These are phyloP conservation scores for Salvelinus alpinus DNA, from an alignment of 2,113 vertebrate genomes.

Conservation along the genomic window DNA sequence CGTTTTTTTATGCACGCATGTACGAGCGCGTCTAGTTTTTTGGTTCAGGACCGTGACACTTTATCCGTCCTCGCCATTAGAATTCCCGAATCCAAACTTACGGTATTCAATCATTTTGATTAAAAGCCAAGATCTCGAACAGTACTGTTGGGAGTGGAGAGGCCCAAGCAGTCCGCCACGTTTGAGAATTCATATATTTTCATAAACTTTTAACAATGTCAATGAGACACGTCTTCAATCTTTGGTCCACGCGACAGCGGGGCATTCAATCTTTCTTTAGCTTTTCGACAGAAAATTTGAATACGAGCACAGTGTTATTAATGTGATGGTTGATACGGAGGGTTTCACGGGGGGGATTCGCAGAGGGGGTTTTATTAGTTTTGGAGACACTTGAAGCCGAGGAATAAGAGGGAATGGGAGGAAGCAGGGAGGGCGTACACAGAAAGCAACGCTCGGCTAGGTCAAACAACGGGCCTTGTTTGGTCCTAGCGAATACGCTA, in stretches of 20 bases:
- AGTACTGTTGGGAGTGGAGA: conserved; percentile 95
- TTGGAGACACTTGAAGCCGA: conserved; percentile 71
- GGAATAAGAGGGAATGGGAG: conserved; percentile 41
- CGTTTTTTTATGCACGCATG: conserved; percentile 67
- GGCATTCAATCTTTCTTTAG: conserved; percentile 99
- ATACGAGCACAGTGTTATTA: conserved; percentile 96
- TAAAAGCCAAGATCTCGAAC: conserved; percentile 98
- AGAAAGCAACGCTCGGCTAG: conserved; percentile 61
- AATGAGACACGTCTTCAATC: conserved; percentile 99
- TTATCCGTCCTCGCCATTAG: conserved; percentile 77
- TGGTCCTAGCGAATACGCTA: conserved; percentile 49
- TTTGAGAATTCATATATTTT: conserved; percentile 99
- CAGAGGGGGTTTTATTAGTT: conserved; percentile 71
- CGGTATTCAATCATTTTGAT: conserved; percentile 99
- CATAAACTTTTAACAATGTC: conserved; percentile 99
- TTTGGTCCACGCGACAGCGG: conserved; percentile 90
- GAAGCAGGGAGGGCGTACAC: background rate
- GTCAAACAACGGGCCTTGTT: conserved; percentile 61
- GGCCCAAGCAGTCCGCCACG: conserved; percentile 91
- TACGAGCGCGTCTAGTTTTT: conserved; percentile 65
- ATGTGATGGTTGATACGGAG: conserved; percentile 87
- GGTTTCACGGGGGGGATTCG: conserved; percentile 81
- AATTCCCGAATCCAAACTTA: conserved; percentile 96
- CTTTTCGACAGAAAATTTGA: conserved; percentile 98
- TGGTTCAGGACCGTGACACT: conserved; percentile 76